Base-by-base conservation (phyloP, 2,888 invertebrate genomes). In the Stomorhina lunata region DNA sequence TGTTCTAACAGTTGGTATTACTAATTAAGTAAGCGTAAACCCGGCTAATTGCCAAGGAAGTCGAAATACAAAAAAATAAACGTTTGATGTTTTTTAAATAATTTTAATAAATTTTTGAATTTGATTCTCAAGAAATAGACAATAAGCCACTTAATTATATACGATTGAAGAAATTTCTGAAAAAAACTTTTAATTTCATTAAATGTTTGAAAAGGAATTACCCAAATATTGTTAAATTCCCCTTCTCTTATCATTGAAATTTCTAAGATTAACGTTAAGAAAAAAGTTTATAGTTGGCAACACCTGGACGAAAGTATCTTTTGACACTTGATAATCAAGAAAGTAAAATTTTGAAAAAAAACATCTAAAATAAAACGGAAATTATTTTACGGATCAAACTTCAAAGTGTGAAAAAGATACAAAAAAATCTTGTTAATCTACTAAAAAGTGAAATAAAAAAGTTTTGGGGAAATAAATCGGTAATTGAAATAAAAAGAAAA, bases 381-480 rank as follows among this genome's bases (percentile, higher is more conserved):
- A 82, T 82, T 82, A 82, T 82, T 82, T 79, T 76, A 82, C 71
- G 79, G 82, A 79, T 82, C 79, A 82, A 82, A 82, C 82, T 82
- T 82, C 82, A 82, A 82, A 82, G 82, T 82, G 82, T 82, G 78
- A 82, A 79, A 71, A 66, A 65, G 71, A 71, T 12, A 61, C 22
- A 71, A 45, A 20, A 59, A 68, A 61, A 66, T 57, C 53, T 61
- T 82, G 75, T 82, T 79, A 79, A 82, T 82, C 82, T 76, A 82
- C 66, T 71, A 34, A 71, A 20, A 65, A 45, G 2, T 22, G 53
- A 37, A 27, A 65, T 50, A 83, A 63, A 25, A 48, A 53, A 76
- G 61, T 9, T 29, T 32, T 69, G 17, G 48, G 17, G 66, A 55
- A 83, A n/a, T n/a, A 72, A 71, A 61, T 53, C 40, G 45, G 61